A percentile compares a stretch with the other conserved stretches of the same genome.
phyloP scores from a whole-genome alignment of 2,113 vertebrate genomes.

The Hypocryptadius cinnamomeus region DNA sequence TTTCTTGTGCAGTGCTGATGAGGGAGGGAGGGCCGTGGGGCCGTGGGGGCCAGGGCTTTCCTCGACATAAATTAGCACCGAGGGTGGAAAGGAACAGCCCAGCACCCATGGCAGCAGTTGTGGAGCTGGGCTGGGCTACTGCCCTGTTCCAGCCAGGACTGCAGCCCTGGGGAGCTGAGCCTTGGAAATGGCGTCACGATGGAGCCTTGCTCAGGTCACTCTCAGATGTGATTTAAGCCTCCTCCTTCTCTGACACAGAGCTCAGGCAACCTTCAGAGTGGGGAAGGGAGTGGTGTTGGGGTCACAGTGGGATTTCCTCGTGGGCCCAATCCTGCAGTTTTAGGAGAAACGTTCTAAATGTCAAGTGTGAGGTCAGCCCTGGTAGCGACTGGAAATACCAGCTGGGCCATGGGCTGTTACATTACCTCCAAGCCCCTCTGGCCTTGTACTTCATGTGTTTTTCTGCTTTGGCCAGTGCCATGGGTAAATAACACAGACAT shows the following conservation, averaged over 20 bases:
- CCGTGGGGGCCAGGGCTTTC: not conserved
- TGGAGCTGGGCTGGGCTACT: not conserved
- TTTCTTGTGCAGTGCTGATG: not conserved
- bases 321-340: not conserved
- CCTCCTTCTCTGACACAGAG: not conserved
- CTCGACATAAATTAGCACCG: not conserved
- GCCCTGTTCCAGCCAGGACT: not conserved
- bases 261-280: fast-evolving
- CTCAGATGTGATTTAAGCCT: not conserved
- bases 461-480: not conserved
- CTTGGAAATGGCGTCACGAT: not conserved
- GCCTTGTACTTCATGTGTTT: not conserved
- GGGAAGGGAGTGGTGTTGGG: fast-evolving
- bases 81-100: not conserved
- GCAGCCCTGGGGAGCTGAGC: not conserved
- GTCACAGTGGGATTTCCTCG: not conserved
- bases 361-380: not conserved
- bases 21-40: not conserved
- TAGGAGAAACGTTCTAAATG: not conserved
- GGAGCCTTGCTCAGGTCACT: not conserved
- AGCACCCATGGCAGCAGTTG: not conserved
- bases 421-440: not conserved
- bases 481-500: fast-evolving
- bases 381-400: not conserved
- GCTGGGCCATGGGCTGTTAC: not conserved